Evolutionary conservation across 2,113 vertebrate species (phyloP).

Genomic region (Laticauda colubrina): DNA sequence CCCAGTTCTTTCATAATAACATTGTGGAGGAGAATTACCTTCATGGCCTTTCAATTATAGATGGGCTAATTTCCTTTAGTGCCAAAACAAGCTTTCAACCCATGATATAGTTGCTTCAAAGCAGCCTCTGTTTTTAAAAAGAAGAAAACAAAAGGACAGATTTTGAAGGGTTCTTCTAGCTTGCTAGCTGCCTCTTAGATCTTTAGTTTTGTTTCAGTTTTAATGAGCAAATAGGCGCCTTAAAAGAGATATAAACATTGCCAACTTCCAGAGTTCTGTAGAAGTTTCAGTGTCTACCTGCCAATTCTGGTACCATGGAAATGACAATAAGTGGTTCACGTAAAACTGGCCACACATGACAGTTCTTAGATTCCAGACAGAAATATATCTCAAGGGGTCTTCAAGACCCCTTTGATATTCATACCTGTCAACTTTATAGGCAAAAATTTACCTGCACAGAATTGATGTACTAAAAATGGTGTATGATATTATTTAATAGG

Average conservation of each 20-base stretch:
- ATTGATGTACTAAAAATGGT: not conserved
- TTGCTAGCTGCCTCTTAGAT: conserved; percentile 22
- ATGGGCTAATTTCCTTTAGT: conserved; percentile 36
- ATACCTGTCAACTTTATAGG: not conserved
- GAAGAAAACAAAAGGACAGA: not conserved
- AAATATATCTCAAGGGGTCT: not conserved
- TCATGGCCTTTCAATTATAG: conserved; percentile 44
- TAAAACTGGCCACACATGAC: not conserved
- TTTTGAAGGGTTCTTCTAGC: conserved; percentile 23
- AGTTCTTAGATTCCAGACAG: not conserved
- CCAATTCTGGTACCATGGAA: not conserved
- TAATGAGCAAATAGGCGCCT: not conserved
- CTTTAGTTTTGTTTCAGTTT: conserved; percentile 17
- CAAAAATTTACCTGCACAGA: not conserved
- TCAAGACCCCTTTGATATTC: not conserved
- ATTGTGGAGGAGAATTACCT: not conserved
- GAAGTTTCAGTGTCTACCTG: not conserved
- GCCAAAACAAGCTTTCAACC: conserved; percentile 44
- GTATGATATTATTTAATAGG: not conserved
- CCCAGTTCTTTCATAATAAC: conserved; percentile 18
- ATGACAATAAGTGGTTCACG: not conserved
- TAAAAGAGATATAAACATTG: not conserved
- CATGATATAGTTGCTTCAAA: conserved; percentile 37
- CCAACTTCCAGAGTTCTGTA: not conserved
- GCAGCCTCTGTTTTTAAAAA: conserved; percentile 25